Percentiles rank a stretch among this genome's conserved stretches.
These are phyloP conservation scores for Drosophila picticornis DNA, from an alignment of 2,888 invertebrate genomes.

Conservation along the genomic window DNA sequence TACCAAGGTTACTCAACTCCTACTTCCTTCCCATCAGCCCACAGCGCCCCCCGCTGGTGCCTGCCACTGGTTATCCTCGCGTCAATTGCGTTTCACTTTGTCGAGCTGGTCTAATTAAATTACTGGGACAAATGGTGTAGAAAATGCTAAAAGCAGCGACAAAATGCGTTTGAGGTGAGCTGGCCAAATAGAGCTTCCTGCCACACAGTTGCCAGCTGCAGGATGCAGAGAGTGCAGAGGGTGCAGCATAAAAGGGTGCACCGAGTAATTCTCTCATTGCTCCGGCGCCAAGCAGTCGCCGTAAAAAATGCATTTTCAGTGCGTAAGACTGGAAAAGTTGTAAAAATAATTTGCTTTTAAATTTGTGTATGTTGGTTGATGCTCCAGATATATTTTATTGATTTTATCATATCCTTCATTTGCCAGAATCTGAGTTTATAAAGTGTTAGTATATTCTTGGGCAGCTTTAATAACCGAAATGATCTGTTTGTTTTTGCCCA, in stretches of 20 bases:
- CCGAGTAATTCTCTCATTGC: conserved; percentile 57
- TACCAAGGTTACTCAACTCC: conserved; percentile 63
- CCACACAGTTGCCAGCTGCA: not conserved
- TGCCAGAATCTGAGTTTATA: not conserved
- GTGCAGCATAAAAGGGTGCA: conserved; percentile 39
- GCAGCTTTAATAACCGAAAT: not conserved
- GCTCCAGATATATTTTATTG: conserved; percentile 48
- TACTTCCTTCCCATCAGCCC: conserved; percentile 10
- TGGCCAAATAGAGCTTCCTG: not conserved
- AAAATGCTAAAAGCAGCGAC: conserved; percentile 39
- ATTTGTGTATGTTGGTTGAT: conserved; percentile 10
- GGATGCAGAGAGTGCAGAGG: not conserved
- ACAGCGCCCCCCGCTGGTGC: not conserved
- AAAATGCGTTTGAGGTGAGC: conserved; percentile 27
- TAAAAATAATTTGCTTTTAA: conserved; percentile 29
- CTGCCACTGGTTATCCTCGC: conserved; percentile 49
- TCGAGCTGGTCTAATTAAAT: conserved; percentile 65
- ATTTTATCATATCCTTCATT: conserved; percentile 51
- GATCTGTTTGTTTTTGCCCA: not conserved
- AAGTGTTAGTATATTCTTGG: not conserved
- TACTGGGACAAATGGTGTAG: conserved; percentile 54
- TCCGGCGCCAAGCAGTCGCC: conserved; percentile 64
- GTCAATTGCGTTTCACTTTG: conserved; percentile 60
- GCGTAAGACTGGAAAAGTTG: conserved; percentile 41
- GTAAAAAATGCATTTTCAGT: conserved; percentile 61